Base-by-base conservation (phyloP, 2,113 vertebrate species). In the Mus spicilegus region DNA sequence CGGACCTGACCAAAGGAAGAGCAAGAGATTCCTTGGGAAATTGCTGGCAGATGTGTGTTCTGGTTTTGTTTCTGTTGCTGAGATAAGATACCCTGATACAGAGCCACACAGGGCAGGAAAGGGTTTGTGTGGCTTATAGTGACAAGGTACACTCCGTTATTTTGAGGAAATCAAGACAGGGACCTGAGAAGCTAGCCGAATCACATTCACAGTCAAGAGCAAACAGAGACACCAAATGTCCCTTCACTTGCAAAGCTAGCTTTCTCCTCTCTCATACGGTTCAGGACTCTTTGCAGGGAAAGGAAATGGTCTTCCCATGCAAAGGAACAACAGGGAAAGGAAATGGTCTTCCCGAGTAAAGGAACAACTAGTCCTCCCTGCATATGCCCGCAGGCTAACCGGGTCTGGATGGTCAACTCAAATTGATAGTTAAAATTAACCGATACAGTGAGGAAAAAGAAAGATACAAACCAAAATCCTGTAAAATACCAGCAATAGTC, bases 381-480 rank as follows among this genome's bases (percentile, higher is more conserved):
- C 51, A 81, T 33, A 2, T 20, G 30, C 30, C 30, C 77, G 39
- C 4, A 33, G 42, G 84, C 5, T 30, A 22, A 42, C 42, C 5
- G 13, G 10, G 49, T 49, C 42, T 22, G 30, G 42, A 86, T 22
- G 26, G 81, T 85, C n/a, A 84, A 84, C n/a, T 84, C 58, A 85
- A 42, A 36, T 42, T 8, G 13, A 5, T 36, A n/a, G n/a, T 42
- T 30, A 84, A 84, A 84, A 63, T 56, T 17, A 85, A 65, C 61
- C 82, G 46, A 26, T 26, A 17, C 26, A 11, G 61, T 28, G n/a
- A 13, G 42, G 39, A 28, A 36, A 86, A 72, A 54, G 61, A 13
- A 81, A 96, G 65, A 46, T 65, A 36, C 58, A 72, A 89, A 89
- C 78, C 65, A 63, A 87, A 69, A 61, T 89, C 76, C 67, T 89